Conservation (phyloP, 2,797 vertebrate species). For the Artibeus jamaicensis region DNA sequence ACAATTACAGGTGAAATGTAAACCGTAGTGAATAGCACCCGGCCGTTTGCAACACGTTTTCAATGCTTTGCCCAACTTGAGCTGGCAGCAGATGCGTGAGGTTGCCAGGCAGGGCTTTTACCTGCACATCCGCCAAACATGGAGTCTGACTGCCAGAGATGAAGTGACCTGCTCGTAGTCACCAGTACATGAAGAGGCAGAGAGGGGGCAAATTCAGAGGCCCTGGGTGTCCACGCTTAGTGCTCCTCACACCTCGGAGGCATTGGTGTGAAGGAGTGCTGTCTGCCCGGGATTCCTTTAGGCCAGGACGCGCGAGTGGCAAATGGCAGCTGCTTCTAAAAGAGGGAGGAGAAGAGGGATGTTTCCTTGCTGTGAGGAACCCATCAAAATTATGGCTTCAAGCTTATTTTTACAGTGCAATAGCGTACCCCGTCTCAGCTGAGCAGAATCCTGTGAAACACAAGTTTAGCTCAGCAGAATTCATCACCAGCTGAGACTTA, state of each 20-base stretch:
- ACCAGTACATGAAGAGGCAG: background rate
- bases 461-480: constrained; percentile 65
- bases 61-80: background rate
- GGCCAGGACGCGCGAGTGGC: background rate
- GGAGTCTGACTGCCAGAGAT: background rate
- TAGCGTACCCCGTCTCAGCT: constrained; percentile 67
- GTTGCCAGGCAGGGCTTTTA: background rate
- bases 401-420: constrained; percentile 65
- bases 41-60: background rate
- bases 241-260: background rate
- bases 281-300: background rate
- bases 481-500: constrained; percentile 69
- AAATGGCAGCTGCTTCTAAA: background rate
- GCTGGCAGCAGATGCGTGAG: background rate
- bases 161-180: background rate
- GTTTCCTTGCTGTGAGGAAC: constrained; percentile 43
- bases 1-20: background rate
- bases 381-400: constrained; percentile 63
- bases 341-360: constrained; percentile 45
- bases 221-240: background rate
- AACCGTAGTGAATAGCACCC: background rate
- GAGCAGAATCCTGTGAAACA: constrained; percentile 68
- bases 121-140: background rate
- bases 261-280: rapidly evolving
- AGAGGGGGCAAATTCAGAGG: background rate